Percentiles rank a stretch among this genome's conserved stretches.
phyloP scores from a whole-genome alignment of 2,797 vertebrate genomes.

The Molossus molossus region DNA sequence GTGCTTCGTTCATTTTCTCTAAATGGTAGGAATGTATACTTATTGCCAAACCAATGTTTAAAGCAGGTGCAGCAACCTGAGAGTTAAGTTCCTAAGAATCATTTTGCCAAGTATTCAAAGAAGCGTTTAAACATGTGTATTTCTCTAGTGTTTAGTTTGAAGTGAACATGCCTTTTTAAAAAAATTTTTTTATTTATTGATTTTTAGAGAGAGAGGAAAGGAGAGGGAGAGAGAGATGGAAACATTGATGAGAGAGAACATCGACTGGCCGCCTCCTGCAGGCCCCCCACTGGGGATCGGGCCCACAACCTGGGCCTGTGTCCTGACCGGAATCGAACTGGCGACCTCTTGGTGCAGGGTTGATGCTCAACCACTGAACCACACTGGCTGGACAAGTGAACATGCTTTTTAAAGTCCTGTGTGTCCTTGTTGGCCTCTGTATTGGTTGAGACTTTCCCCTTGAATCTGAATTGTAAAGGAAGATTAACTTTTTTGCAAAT shows the following conservation, averaged over 20 bases:
- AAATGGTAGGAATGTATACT: neutral
- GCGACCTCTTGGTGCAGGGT: too few species aligned
- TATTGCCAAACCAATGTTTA: conserved; percentile 11
- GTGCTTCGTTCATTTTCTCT: conserved; percentile 58
- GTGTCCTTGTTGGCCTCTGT: neutral
- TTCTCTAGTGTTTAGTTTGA: neutral
- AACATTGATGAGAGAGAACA: too few species aligned
- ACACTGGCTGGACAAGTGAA: neutral
- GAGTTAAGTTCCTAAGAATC: neutral
- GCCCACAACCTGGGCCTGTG: too few species aligned
- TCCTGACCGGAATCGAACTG: too few species aligned
- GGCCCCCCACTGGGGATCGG: too few species aligned
- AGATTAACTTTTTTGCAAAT: neutral
- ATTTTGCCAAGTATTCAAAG: neutral
- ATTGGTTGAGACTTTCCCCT: neutral
- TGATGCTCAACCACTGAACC: too few species aligned
- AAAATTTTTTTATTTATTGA: too few species aligned
- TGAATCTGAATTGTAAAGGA: conserved; percentile 9
- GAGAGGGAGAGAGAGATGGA: too few species aligned
- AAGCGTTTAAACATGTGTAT: neutral
- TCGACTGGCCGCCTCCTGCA: too few species aligned
- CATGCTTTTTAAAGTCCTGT: neutral
- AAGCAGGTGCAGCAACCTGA: conserved; percentile 3
- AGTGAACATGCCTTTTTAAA: neutral
- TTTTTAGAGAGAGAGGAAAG: too few species aligned